phyloP scores from a whole-genome alignment of 2,113 vertebrate genomes.

The Zosterops pallidus region DNA sequence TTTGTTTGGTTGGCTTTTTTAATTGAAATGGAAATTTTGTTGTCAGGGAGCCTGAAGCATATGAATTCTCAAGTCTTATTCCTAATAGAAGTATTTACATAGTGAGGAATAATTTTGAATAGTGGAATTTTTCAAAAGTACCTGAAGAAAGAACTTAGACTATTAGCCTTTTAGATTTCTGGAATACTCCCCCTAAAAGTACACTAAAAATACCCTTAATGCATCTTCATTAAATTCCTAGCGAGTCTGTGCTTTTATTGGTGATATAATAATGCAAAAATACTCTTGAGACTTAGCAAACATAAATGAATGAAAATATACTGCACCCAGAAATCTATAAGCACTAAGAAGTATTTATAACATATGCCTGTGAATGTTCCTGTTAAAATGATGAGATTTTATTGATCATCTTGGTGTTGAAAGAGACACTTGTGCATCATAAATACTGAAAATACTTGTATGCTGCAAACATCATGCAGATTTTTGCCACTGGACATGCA shows the following conservation, averaged over 20 bases:
- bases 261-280: neutral
- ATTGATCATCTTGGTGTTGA: neutral
- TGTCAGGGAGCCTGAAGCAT: neutral
- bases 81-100: neutral
- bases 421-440: neutral
- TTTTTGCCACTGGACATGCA: neutral
- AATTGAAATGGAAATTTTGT: conserved; percentile 27
- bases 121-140: neutral
- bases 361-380: neutral
- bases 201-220: neutral
- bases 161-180: neutral
- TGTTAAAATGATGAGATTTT: neutral
- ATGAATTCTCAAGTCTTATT: neutral
- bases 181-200: neutral
- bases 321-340: neutral
- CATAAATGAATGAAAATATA: neutral
- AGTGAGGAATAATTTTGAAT: neutral
- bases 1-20: neutral
- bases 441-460: neutral
- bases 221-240: neutral
- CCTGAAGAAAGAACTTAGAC: neutral
- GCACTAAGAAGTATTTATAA: neutral
- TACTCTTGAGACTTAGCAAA: neutral
- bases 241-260: neutral
- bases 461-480: neutral